Evolutionary conservation across 1,140 invertebrate species (phyloP).

Genomic region (Micrasema longulum): DNA sequence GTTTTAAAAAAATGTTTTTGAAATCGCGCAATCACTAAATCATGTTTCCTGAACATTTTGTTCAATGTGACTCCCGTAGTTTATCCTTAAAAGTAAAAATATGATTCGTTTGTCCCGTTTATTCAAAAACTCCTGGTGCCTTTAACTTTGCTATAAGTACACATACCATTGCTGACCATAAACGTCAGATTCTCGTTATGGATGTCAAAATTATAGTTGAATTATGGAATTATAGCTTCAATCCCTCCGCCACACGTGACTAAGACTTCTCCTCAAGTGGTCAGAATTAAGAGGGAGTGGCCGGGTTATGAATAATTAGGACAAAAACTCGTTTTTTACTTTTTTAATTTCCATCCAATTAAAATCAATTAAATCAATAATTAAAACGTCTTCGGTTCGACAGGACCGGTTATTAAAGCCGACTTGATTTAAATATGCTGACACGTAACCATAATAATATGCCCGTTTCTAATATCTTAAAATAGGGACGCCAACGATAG

Average conservation of each 20-base stretch:
- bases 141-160: neutral
- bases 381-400: slow-evolving; percentile 7
- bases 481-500: too few species aligned
- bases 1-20: too few species aligned
- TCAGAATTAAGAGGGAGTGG: slow-evolving; percentile 31
- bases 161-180: slow-evolving; percentile 17
- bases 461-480: neutral
- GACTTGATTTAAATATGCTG: slow-evolving; percentile 23
- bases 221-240: slow-evolving; percentile 33
- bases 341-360: slow-evolving; percentile 13
- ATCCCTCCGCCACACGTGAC: neutral
- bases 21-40: too few species aligned
- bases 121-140: slow-evolving; percentile 6
- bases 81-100: too few species aligned
- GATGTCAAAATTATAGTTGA: slow-evolving; percentile 47
- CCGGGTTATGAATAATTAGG: slow-evolving; percentile 36
- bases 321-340: slow-evolving; percentile 21
- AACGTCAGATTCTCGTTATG: slow-evolving; percentile 50
- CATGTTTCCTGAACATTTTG: too few species aligned
- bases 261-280: slow-evolving; percentile 20
- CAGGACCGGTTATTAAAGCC: neutral
- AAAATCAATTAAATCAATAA: slow-evolving; percentile 19
- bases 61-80: too few species aligned
- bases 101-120: slow-evolving; percentile 17
- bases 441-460: slow-evolving; percentile 9